These are phyloP conservation scores for Neodiprion virginianus DNA, from an alignment of 1,140 invertebrate species.

Conservation along the genomic window DNA sequence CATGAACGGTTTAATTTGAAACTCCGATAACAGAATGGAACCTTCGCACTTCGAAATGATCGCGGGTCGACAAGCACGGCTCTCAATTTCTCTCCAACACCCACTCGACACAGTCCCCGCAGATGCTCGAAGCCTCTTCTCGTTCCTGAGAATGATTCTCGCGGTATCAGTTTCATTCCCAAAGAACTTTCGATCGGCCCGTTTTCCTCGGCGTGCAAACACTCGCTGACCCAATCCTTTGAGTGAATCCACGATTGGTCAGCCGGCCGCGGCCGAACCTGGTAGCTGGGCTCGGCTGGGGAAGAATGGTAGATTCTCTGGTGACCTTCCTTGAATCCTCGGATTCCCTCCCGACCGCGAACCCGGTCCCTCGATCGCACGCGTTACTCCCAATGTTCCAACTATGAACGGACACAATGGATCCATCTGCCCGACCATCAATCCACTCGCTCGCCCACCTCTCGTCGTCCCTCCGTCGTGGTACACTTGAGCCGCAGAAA, in stretches of 20 bases:
- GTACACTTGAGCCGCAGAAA: conserved; percentile 44
- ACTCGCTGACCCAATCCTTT: neutral
- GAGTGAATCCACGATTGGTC: neutral
- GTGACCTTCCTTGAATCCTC: neutral
- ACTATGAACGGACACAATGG: conserved; percentile 48
- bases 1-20: too few relatives aligned
- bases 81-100: too few relatives aligned
- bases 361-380: neutral
- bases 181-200: neutral
- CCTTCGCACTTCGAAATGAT: neutral
- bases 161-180: neutral
- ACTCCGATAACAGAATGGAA: neutral
- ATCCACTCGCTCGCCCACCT: neutral
- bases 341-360: conserved; percentile 15
- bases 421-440: conserved; percentile 41
- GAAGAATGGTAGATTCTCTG: conserved; percentile 1
- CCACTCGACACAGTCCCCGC: neutral
- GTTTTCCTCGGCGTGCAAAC: neutral
- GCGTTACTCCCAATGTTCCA: conserved; percentile 40
- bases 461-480: neutral
- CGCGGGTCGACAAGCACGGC: too few relatives aligned
- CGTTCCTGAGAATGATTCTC: neutral
- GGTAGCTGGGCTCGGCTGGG: neutral
- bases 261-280: neutral
- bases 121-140: neutral